These are phyloP conservation scores for Cephalotes varians DNA, from an alignment of 2,888 invertebrate genomes.

Conservation along the genomic window DNA sequence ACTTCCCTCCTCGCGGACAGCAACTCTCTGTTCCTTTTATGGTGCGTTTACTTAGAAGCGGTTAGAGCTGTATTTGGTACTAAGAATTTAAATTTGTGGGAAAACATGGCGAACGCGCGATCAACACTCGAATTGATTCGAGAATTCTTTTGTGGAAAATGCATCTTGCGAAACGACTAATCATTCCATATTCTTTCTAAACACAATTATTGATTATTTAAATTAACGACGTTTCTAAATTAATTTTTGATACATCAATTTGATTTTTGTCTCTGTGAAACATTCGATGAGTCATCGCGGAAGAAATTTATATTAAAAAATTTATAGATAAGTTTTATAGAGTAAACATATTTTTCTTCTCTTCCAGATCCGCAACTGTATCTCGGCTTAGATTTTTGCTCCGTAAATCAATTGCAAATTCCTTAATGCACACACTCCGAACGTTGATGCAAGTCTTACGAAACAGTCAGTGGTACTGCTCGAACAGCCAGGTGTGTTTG, in stretches of 20 bases:
- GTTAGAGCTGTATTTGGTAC: background rate
- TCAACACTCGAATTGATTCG: background rate
- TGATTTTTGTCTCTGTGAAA: background rate
- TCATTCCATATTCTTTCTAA: background rate
- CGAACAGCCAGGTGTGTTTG: constrained; percentile 11
- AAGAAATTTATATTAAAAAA: background rate
- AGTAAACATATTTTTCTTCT: background rate
- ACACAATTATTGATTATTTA: background rate
- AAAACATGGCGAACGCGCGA: background rate
- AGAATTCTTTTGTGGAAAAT: background rate
- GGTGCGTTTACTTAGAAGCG: constrained; percentile 7
- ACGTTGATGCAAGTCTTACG: background rate
- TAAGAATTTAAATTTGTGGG: constrained; percentile 26
- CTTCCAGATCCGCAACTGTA: background rate
- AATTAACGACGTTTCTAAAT: background rate
- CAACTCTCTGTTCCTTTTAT: constrained; percentile 64
- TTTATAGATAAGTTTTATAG: background rate
- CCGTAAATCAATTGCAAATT: background rate
- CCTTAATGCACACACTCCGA: background rate
- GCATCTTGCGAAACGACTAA: background rate
- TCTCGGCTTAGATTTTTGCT: background rate
- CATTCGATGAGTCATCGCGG: background rate
- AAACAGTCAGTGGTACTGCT: background rate
- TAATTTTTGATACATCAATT: background rate
- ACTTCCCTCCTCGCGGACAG: constrained; percentile 60